Evolutionary conservation across 2,888 invertebrate genomes (phyloP), one percentile per base, ranked within the genome.

Genomic region (Globia sparganii): DNA sequence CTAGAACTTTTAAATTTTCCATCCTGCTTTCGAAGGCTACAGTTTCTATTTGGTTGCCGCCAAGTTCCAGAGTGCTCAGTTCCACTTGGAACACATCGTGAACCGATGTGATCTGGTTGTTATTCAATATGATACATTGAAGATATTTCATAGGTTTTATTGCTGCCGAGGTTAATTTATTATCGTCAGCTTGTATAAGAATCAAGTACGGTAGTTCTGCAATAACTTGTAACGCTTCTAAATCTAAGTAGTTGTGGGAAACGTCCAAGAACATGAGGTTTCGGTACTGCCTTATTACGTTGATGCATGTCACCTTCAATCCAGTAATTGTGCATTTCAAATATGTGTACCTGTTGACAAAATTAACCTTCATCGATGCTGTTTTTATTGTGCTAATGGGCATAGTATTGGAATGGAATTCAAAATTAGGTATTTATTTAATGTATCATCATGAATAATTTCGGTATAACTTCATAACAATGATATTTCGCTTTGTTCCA

Each of bases 231-330:
- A 97, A 87, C 2, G 93, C 95, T 0, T 96, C 94, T 28, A 96
- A 84, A 6, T 93, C 96, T 53, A 97, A 87, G 49, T 91, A 91
- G 86, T 97, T 97, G 4, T 97, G 93, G 8, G 97, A 97, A 2
- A 97, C 93, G 82, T 97, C 96, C 2, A 97, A 91, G 85, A 97
- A 97, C 74, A 97, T 94, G 3, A 97, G 92, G 85, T 97, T 96
- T 75, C 94, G 95, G 88, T 97, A 97, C 70, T 91, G 91, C 49
- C 93, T 90, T 75, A 97, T 92, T 1, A 95, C 94, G 0, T 92
- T 90, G n/a, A 97, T 94, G 72, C 97, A 94, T 0, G 97, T 97
- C 21, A 97, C 89, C 13, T 90, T 92, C 92, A 96, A 94, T 28
- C 96, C 95, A 1, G 94, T 96, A 25, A 97, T 95, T 0, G 95